phyloP scores from a whole-genome alignment of 2,797 vertebrate species.

The Manis javanica region DNA sequence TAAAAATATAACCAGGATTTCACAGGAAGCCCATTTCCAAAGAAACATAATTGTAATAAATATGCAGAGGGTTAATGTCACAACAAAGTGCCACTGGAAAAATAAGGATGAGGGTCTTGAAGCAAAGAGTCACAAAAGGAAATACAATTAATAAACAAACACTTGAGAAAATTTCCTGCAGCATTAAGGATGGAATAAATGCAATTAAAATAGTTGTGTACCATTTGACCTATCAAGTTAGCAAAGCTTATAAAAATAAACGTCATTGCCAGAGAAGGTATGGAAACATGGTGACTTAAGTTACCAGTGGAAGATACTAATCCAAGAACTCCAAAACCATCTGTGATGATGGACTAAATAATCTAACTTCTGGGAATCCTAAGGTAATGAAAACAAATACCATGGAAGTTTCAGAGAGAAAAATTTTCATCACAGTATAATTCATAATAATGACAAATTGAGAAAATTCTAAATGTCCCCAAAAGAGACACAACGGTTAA shows the following conservation, averaged over 20 bases:
- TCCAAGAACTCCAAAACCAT: not conserved
- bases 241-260: constrained; percentile 75
- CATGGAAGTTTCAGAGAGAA: not conserved
- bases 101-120: not conserved
- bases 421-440: not conserved
- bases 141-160: constrained; percentile 73
- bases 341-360: not conserved
- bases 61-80: not conserved
- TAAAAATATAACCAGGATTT: not conserved
- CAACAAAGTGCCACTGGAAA: not conserved
- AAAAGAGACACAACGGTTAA: not conserved
- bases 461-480: not conserved
- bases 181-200: constrained; percentile 61
- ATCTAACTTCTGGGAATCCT: not conserved
- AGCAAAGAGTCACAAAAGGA: constrained; percentile 63
- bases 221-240: constrained; percentile 73
- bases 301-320: not conserved
- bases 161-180: constrained; percentile 57
- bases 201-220: constrained; percentile 77
- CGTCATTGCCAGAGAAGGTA: not conserved
- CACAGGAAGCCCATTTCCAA: not conserved
- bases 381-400: not conserved
- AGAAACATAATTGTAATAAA: not conserved
- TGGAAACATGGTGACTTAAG: not conserved
- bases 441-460: not conserved